Conservation (phyloP, 1,140 invertebrate genomes). For the Asobara japonica region DNA sequence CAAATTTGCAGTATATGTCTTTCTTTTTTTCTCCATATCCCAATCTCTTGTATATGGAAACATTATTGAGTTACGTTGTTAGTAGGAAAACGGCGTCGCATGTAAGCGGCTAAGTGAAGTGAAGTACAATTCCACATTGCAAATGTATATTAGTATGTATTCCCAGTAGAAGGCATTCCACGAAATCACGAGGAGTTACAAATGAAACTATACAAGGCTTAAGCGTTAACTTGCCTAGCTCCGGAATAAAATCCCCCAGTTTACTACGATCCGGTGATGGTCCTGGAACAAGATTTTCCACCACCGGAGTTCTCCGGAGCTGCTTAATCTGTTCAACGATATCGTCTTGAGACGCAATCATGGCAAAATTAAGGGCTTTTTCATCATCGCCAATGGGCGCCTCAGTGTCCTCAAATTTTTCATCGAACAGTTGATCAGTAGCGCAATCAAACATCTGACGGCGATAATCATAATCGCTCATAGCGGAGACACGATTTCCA, state of each 20-base stretch:
- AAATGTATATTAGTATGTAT: too few relatives aligned
- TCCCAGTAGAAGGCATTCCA: too few relatives aligned
- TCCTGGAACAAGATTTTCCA: constrained; percentile 53
- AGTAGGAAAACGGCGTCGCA: too few relatives aligned
- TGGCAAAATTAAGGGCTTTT: constrained; percentile 51
- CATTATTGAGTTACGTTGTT: too few relatives aligned
- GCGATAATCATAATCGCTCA: constrained; percentile 28
- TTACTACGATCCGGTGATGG: constrained; percentile 44
- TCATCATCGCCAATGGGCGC: constrained; percentile 39
- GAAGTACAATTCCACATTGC: too few relatives aligned
- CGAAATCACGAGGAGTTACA: neutral
- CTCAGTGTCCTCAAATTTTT: constrained; percentile 40
- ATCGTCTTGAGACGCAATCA: constrained; percentile 53
- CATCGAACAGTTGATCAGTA: constrained; percentile 29
- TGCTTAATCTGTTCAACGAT: constrained; percentile 54
- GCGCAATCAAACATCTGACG: constrained; percentile 23
- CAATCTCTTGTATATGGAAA: too few relatives aligned
- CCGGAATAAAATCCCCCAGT: constrained; percentile 40
- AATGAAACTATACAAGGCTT: neutral
- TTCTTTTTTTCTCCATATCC: too few relatives aligned
- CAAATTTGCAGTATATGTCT: too few relatives aligned
- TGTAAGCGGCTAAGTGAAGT: too few relatives aligned
- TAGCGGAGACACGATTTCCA: constrained; percentile 24
- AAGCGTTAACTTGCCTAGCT: constrained; percentile 50
- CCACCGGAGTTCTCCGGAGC: constrained; percentile 51